Evolutionary conservation across 2,888 invertebrate species (phyloP), one percentile per base, ranked within the genome.

Genomic region (Opisthograptis luteolata): DNA sequence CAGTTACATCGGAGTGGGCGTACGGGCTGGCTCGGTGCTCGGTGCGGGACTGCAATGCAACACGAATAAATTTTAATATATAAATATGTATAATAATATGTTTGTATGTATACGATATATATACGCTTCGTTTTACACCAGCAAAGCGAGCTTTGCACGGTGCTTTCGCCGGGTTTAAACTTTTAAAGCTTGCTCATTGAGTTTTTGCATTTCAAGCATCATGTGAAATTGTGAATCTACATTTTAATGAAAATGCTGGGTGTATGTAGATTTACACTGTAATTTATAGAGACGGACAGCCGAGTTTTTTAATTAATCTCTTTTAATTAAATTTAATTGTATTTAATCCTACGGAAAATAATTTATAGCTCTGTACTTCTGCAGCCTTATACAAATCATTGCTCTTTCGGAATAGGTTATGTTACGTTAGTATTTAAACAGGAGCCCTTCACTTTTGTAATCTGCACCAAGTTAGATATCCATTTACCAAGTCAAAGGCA

Each of bases 41-140:
- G 73, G 71, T 69, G 61, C 67, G 35, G 28, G 30, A 59, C 78
- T 73, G 81, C 81, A 81, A 73, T 79, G 76, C 80, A 76, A 78
- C 77, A 72, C 65, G 73, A 74, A 79, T 78, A 76, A 70, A 76
- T 76, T 75, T 70, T 64, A 70, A 71, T 75, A 72, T 73, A 68
- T 17, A 7, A 1, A 12, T 17, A 15, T 2, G 4, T 31, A 19
- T 22, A 22, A 8, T 6, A n/a, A 8, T 22, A n/a, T 22, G 22
- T 7, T n/a, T 5, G 4, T 2, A 20, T 1, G 22, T 22, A 22
- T 22, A 2, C n/a, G n/a, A n/a, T n/a, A n/a, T n/a, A n/a, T n/a
- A n/a, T n/a, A n/a, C n/a, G n/a, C n/a, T n/a, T n/a, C n/a, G n/a
- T n/a, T n/a, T n/a, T n/a, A n/a, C n/a, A n/a, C n/a, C n/a, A n/a